Percentiles rank a stretch among this genome's conserved stretches.
phyloP scores from a whole-genome alignment of 2,888 invertebrate genomes.

The Drosophila falleni region DNA sequence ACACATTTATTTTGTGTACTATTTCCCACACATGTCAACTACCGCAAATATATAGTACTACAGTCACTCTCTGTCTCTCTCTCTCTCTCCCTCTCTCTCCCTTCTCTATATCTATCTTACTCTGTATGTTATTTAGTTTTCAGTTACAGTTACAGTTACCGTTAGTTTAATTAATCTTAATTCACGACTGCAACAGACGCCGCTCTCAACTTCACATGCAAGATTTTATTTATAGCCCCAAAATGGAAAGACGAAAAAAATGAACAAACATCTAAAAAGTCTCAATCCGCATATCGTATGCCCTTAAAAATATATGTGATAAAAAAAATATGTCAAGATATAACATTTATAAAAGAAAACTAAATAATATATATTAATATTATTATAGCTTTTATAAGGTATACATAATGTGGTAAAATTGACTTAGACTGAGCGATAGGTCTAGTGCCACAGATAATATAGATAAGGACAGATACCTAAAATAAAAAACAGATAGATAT shows the following conservation, averaged over 20 bases:
- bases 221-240: slow-evolving; percentile 75
- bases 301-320: neutral
- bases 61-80: neutral
- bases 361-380: too few relatives aligned
- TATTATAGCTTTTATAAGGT: too few relatives aligned
- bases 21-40: slow-evolving; percentile 68
- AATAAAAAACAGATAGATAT: too few relatives aligned
- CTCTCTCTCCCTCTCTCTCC: neutral
- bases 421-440: neutral
- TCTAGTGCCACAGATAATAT: neutral
- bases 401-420: too few relatives aligned
- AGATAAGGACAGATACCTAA: slow-evolving; percentile 1
- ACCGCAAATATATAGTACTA: slow-evolving; percentile 54
- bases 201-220: slow-evolving; percentile 74
- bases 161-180: slow-evolving; percentile 80
- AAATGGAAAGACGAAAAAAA: slow-evolving; percentile 33
- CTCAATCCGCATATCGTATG: neutral
- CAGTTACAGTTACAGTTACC: slow-evolving; percentile 59
- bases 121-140: slow-evolving; percentile 58
- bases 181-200: slow-evolving; percentile 78
- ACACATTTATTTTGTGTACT: slow-evolving; percentile 75
- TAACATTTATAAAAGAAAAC: neutral
- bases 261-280: slow-evolving; percentile 5
- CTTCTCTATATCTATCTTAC: neutral
- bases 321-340: neutral